These are phyloP conservation scores for Anarrhichthys ocellatus DNA, from an alignment of 2,113 vertebrate species.

Conservation along the genomic window DNA sequence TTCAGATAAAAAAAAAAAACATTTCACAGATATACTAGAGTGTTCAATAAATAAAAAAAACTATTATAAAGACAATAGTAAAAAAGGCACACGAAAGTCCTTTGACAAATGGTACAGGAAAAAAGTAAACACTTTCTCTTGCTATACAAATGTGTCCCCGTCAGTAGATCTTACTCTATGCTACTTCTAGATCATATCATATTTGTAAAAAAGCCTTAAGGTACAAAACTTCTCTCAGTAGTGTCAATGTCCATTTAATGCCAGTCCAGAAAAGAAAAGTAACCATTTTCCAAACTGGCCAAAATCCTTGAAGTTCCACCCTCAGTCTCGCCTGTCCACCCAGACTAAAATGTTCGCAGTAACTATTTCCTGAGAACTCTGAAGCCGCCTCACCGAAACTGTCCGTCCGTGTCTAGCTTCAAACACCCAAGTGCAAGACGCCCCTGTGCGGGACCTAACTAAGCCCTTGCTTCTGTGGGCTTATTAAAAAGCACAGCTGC, in stretches of 20 bases:
- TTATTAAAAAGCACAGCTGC: slow-evolving; percentile 83
- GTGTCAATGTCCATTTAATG: slow-evolving; percentile 85
- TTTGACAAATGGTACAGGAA: slow-evolving; percentile 92
- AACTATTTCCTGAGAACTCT: slow-evolving; percentile 93
- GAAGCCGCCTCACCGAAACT: slow-evolving; percentile 77
- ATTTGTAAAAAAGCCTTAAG: slow-evolving; percentile 81
- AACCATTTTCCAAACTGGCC: slow-evolving; percentile 77
- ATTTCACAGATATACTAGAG: slow-evolving; percentile 86
- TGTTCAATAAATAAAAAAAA: slow-evolving; percentile 88
- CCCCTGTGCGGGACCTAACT: slow-evolving; percentile 80
- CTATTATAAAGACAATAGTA: slow-evolving; percentile 95
- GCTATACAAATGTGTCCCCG: slow-evolving; percentile 88
- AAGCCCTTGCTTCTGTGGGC: slow-evolving; percentile 80
- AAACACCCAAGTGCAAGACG: slow-evolving; percentile 89
- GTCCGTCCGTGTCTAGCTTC: slow-evolving; percentile 85
- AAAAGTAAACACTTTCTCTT: slow-evolving; percentile 90
- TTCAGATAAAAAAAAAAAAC: slow-evolving; percentile 76
- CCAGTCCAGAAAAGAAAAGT: slow-evolving; percentile 74
- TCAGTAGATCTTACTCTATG: slow-evolving; percentile 88
- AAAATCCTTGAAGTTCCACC: slow-evolving; percentile 79
- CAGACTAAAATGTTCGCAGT: slow-evolving; percentile 84
- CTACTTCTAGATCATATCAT: slow-evolving; percentile 82
- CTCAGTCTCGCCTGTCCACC: slow-evolving; percentile 71
- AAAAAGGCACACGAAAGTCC: slow-evolving; percentile 99
- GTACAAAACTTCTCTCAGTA: slow-evolving; percentile 91